These are phyloP conservation scores for Drosophila tsacasi DNA, from an alignment of 1,140 invertebrate species.

Conservation along the genomic window DNA sequence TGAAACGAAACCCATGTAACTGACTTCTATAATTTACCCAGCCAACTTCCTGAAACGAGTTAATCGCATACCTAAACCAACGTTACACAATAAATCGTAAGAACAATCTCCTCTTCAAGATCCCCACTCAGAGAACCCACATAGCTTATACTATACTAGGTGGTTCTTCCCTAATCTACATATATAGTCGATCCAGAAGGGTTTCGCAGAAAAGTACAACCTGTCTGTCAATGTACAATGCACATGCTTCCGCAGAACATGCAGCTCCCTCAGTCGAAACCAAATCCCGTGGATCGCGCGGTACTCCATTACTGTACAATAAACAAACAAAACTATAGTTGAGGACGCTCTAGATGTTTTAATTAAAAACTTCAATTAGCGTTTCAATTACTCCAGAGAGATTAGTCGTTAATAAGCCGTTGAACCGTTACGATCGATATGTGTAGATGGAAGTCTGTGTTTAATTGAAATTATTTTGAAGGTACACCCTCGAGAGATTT, in stretches of 20 bases:
- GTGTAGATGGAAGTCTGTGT: constrained; percentile 40
- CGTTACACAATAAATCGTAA: constrained; percentile 63
- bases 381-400: constrained; percentile 37
- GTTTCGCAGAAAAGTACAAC: background rate
- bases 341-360: constrained; percentile 59
- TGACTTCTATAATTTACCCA: constrained; percentile 31
- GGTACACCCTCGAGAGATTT: constrained; percentile 45
- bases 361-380: constrained; percentile 59
- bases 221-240: constrained; percentile 19
- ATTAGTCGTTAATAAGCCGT: constrained; percentile 22
- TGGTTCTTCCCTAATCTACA: constrained; percentile 60
- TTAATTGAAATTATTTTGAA: constrained; percentile 65
- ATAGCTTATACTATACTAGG: constrained; percentile 40
- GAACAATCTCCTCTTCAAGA: constrained; percentile 68
- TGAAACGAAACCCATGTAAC: constrained; percentile 37
- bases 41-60: constrained; percentile 53
- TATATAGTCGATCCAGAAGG: constrained; percentile 27
- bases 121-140: constrained; percentile 33
- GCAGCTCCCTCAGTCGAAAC: constrained; percentile 2
- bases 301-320: constrained; percentile 48
- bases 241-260: constrained; percentile 24
- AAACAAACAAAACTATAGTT: constrained; percentile 43
- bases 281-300: constrained; percentile 9
- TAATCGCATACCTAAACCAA: constrained; percentile 33
- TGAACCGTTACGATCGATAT: constrained; percentile 35